Evolutionary conservation across 1,140 invertebrate species (phyloP), one percentile per base, ranked within the genome.

Genomic region (Lepidurus arcticus): DNA sequence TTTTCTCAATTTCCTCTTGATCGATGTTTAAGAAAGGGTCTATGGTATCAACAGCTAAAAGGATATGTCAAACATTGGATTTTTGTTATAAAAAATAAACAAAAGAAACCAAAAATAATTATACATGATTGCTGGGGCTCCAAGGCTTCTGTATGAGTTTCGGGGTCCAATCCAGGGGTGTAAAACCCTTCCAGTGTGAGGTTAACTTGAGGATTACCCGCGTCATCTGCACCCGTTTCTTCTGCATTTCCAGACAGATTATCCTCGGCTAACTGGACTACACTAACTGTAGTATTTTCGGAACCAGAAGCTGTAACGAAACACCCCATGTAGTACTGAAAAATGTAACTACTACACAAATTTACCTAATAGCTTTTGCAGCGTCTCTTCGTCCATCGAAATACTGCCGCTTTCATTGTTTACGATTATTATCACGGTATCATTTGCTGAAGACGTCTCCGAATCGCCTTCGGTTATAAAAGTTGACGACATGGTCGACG

Each of bases 311-410:
- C 47, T 44, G 75, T n/a, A 74, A 53, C 24, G 44, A 79, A 53
- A 42, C 47, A 75, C 16, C 34, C 5, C 21, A n/a, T 73, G 16
- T 11, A 79, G 44, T 26, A 21, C 6, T 43, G 44, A 42, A 43
- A 53, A 13, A 73, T 47, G 13, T 26, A 80, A 44, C 76, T 7
- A 42, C 7, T 45, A 76, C 1, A 76, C 75, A 44, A 42, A 84
- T 87, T 88, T 86, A 92, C 91, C 88, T 86, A 92, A 89, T 73
- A 92, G 86, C 81, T 89, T 91, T 80, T 90, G 89, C 45, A 92
- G 85, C 82, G 90, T 88, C 79, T 90, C 88, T 82, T 90, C 88
- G 84, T 92, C 91, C 42, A 92, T 89, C 73, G 90, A 90, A 79
- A 92, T 86, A 65, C 87, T 88, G 81, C 90, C 90, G 87, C 80